Conservation (phyloP, 2,888 invertebrate genomes). For the Copidosoma aretas region DNA sequence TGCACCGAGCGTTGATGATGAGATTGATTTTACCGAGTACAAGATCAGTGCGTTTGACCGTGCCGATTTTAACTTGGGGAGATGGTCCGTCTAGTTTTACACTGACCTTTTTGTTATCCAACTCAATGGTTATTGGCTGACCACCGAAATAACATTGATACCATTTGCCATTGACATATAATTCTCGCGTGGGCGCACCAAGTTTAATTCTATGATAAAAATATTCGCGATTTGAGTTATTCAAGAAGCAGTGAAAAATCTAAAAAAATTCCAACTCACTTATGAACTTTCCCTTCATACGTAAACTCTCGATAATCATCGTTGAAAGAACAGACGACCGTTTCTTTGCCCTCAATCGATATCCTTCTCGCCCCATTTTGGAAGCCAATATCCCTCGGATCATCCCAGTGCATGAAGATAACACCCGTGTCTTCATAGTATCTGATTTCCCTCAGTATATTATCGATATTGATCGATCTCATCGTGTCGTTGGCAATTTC, state of each 20-base stretch:
- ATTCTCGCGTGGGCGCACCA: constrained; percentile 90
- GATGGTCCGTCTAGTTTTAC: constrained; percentile 89
- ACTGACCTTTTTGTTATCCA: constrained; percentile 78
- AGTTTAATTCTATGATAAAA: constrained; percentile 73
- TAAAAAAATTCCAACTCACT: constrained; percentile 45
- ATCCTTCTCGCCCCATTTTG: constrained; percentile 79
- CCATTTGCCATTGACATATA: constrained; percentile 87
- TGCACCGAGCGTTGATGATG: constrained; percentile 80
- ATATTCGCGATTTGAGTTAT: neutral
- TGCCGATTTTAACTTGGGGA: constrained; percentile 92
- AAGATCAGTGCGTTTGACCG: constrained; percentile 77
- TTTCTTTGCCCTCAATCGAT: constrained; percentile 78
- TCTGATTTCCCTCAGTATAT: constrained; percentile 79
- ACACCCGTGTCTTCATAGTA: constrained; percentile 87
- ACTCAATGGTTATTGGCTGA: constrained; percentile 79
- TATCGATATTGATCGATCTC: constrained; percentile 83
- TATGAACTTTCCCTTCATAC: constrained; percentile 75
- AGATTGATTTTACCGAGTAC: constrained; percentile 85
- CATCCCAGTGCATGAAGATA: constrained; percentile 84
- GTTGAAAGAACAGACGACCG: constrained; percentile 69
- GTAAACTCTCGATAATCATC: constrained; percentile 77
- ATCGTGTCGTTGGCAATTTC: constrained; percentile 74
- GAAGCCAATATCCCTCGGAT: constrained; percentile 85
- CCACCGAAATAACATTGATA: constrained; percentile 94
- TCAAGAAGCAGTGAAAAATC: neutral